phyloP scores from a whole-genome alignment of 2,113 vertebrate species.

The Oenanthe melanoleuca region DNA sequence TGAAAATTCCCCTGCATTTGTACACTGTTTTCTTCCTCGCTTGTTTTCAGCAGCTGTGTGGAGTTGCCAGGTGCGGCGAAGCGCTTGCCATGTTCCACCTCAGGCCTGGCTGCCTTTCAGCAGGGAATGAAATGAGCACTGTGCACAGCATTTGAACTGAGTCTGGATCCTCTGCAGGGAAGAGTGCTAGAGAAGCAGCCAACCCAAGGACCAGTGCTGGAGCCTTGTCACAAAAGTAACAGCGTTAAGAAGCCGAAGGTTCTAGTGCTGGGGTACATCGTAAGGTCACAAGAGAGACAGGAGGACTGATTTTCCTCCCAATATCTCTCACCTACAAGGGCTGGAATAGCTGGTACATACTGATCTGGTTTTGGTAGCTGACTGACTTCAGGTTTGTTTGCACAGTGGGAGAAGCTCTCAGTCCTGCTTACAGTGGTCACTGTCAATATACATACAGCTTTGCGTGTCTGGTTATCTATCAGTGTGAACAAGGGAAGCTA shows the following conservation, averaged over 20 bases:
- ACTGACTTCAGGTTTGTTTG: not conserved
- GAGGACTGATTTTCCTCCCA: not conserved
- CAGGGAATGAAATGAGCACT: constrained; percentile 25
- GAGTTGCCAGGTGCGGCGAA: not conserved
- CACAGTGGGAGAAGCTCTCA: not conserved
- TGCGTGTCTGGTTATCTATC: not conserved
- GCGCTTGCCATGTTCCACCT: constrained; percentile 28
- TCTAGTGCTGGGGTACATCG: fast-evolving
- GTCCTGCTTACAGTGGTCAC: not conserved
- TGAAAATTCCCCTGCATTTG: constrained; percentile 36
- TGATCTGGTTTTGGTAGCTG: not conserved
- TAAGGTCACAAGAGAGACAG: not conserved
- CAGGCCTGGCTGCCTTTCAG: constrained; percentile 51
- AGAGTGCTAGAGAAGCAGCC: not conserved
- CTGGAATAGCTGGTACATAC: not conserved
- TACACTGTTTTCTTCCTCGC: not conserved
- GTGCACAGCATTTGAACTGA: not conserved
- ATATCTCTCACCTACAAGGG: not conserved
- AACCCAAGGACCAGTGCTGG: not conserved
- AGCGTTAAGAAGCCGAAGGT: not conserved
- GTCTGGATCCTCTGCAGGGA: not conserved
- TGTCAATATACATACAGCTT: not conserved
- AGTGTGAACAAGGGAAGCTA: not conserved
- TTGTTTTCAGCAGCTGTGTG: constrained; percentile 34
- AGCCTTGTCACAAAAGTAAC: not conserved